Evolutionary conservation across 2,113 vertebrate species (phyloP).

Genomic region (Indicator maculatus): DNA sequence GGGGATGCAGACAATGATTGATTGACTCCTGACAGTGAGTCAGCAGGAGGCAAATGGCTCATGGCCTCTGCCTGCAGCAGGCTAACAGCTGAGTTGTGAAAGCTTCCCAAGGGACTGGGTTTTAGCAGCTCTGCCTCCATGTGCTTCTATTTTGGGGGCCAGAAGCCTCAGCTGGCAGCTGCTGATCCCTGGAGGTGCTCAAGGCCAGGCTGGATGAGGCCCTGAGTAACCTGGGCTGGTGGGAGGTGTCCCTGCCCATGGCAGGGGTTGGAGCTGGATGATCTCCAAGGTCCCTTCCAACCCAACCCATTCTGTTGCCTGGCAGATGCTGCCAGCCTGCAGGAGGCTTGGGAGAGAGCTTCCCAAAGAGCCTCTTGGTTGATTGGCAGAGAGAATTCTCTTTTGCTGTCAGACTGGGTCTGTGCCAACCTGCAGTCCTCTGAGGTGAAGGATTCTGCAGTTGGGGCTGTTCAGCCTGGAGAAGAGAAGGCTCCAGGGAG

Average conservation of each 20-base stretch:
- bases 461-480: no score
- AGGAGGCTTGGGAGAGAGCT: background rate
- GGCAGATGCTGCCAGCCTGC: background rate
- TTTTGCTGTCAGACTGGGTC: background rate
- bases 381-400: background rate
- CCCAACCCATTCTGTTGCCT: no score
- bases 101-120: background rate
- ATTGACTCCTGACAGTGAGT: background rate
- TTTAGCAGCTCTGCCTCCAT: background rate
- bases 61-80: background rate
- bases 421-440: background rate
- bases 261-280: no score
- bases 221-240: no score
- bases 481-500: no score
- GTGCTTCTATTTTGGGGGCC: background rate
- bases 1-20: background rate
- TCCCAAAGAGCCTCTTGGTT: background rate
- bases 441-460: background rate
- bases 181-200: background rate
- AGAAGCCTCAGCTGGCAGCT: background rate
- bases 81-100: background rate
- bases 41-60: background rate
- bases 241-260: no score
- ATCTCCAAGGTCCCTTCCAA: no score
- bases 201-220: no score